Evolutionary conservation across 2,888 invertebrate genomes (phyloP).

Genomic region (Thereva nobilitata): DNA sequence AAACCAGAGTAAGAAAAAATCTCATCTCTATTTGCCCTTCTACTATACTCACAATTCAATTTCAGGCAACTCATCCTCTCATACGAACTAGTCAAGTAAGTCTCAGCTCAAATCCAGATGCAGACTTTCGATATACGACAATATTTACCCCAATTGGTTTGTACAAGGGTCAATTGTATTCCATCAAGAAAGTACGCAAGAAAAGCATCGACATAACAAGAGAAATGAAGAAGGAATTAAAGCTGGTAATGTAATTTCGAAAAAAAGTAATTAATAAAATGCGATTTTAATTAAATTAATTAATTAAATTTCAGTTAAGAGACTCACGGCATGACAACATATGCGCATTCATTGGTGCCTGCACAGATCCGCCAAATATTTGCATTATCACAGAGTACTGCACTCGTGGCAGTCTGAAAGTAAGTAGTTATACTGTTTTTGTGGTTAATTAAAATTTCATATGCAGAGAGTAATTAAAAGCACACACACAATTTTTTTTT

Average conservation of each 20-base stretch:
- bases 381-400: slow-evolving; percentile 90
- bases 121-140: slow-evolving; percentile 86
- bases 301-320: slow-evolving; percentile 67
- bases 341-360: slow-evolving; percentile 89
- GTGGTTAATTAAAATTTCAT: slow-evolving; percentile 19
- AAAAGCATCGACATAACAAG: slow-evolving; percentile 86
- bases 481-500: background rate
- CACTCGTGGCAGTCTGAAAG: slow-evolving; percentile 87
- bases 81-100: slow-evolving; percentile 88
- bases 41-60: slow-evolving; percentile 2
- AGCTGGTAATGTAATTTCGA: slow-evolving; percentile 68
- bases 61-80: slow-evolving; percentile 59
- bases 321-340: slow-evolving; percentile 90
- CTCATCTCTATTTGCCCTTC: slow-evolving; percentile 7
- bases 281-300: slow-evolving; percentile 6
- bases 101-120: slow-evolving; percentile 87
- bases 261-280: background rate
- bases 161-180: slow-evolving; percentile 84
- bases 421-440: slow-evolving; percentile 53
- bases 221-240: slow-evolving; percentile 90
- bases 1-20: slow-evolving; percentile 52
- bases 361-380: slow-evolving; percentile 87
- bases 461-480: slow-evolving; percentile 17
- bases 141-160: slow-evolving; percentile 89
- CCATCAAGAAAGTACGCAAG: slow-evolving; percentile 82